Evolutionary conservation across 2,888 invertebrate genomes (phyloP).

Genomic region (Caenorhabditis japonica): DNA sequence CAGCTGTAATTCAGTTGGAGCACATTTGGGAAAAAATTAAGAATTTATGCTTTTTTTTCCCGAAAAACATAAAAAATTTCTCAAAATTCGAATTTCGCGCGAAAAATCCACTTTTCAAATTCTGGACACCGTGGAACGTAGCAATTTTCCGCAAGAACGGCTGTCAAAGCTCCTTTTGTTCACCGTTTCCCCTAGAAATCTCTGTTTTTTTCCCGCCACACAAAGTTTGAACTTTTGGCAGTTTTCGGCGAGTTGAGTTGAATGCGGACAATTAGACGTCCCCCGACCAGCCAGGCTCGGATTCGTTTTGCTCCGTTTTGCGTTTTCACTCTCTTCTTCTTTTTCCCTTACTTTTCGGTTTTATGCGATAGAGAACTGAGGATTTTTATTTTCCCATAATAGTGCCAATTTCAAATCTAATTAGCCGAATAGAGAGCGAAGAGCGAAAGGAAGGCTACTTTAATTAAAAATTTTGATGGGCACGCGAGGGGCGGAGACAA

Average conservation of each 20-base stretch:
- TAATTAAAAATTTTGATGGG: conserved; percentile 36
- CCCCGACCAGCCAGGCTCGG: conserved; percentile 19
- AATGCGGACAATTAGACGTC: conserved; percentile 40
- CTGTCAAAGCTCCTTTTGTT: too few relatives aligned
- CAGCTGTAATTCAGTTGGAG: too few relatives aligned
- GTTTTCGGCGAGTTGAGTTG: conserved; percentile 18
- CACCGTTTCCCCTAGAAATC: too few relatives aligned
- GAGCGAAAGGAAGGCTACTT: conserved; percentile 8
- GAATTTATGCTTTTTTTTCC: too few relatives aligned
- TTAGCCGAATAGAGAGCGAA: conserved; percentile 2
- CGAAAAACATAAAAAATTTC: too few relatives aligned
- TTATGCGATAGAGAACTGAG: not conserved
- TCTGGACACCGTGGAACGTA: too few relatives aligned
- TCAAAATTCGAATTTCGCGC: too few relatives aligned
- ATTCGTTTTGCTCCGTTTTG: conserved; percentile 11
- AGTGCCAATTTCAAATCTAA: conserved; percentile 35
- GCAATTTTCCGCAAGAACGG: too few relatives aligned
- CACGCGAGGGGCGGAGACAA: too few relatives aligned
- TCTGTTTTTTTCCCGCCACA: not conserved
- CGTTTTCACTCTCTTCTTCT: not conserved
- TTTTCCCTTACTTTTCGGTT: not conserved
- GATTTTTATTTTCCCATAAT: conserved; percentile 16
- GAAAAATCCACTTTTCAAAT: too few relatives aligned
- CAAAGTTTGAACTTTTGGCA: not conserved
- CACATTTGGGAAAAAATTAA: too few relatives aligned